Evolutionary conservation across 2,888 invertebrate genomes (phyloP), one percentile per base, ranked within the genome.

Genomic region (Crematogaster levior): DNA sequence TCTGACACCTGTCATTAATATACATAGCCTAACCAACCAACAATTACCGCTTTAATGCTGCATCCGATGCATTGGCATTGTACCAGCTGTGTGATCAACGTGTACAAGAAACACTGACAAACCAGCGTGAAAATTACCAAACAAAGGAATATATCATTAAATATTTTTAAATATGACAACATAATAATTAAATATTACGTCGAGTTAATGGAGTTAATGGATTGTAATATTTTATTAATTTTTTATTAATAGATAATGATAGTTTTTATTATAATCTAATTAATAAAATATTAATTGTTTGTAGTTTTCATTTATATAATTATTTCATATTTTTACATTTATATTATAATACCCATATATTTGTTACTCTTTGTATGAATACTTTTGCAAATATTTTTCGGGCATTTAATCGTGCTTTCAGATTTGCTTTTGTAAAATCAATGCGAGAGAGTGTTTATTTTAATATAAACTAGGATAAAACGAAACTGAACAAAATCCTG

Each of bases 51-150:
- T 70, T 70, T 81, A 88, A 84, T 84, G 81, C 84, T 79, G 79
- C 77, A 68, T 79, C 61, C 60, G 68, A 80, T 88, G 83, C 88
- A 88, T 86, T 84, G 84, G 63, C 68, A 83, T 81, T 43, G 51
- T 63, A 82, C 60, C 88, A 88, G 87, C 83, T 84, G 88, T 60
- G 84, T 83, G 86, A 88, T 83, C 58, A 80, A 86, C 77, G 40
- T 56, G 53, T 40, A 7, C 27, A 27, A 72, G 12, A 56, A 51
- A 37, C 15, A 9, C 37, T 18, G n/a, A 18, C 34, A 51, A 56
- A 37, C 15, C 10, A 12, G 4, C 24, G 37, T 72, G 9, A 34
- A 56, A 18, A 37, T 72, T n/a, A 37, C 27, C 37, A 27, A 53
- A 34, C 10, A 37, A 24, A 53, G 21, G 18, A 70, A 18, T 27